Evolutionary conservation across 2,888 invertebrate genomes (phyloP), one percentile per base, ranked within the genome.

Genomic region (Barypeithes pellucidus): DNA sequence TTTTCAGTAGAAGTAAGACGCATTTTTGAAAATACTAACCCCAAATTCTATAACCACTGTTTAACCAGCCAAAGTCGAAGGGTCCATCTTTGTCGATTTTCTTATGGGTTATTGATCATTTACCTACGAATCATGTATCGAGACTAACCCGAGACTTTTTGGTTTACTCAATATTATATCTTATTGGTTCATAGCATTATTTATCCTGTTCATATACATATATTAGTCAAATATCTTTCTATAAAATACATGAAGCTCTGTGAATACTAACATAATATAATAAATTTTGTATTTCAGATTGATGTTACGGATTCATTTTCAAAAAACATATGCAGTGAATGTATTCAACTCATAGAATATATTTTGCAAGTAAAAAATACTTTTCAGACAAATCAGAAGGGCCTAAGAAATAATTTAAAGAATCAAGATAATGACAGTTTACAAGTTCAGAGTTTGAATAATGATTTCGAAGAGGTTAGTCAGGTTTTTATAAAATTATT

Each of bases 291-390:
- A n/a, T 68, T 68, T n/a, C 12, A 68, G 60, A 43, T 68, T 68
- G 47, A 60, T 68, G 50, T 50, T 16, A 47, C 61, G 12, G 59
- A 67, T 12, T 9, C 45, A 45, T 67, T 43, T 50, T 43, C 67
- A 14, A 67, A 67, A 67, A 20, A 60, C 14, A 59, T 67, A 14
- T 67, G 67, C 29, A n/a, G 24, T 4, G 60, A 67, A 47, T 67
- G 67, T 45, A 16, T 68, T 59, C n/a, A 39, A 54, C 66, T 66
- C 11, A 66, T 66, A 66, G 66, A 66, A 54, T 66, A 54, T 66
- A 36, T 66, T 41, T 22, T 66, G 7, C 41, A 66, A 66, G 24
- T 54, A 12, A 66, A 24, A 22, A 54, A 22, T 57, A 41, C 24
- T 9, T 66, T 66, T 43, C 39, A 41, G 24, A 66, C 29, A 16